Base-by-base conservation (phyloP, 2,888 invertebrate species). In the Agrotis clavis region DNA sequence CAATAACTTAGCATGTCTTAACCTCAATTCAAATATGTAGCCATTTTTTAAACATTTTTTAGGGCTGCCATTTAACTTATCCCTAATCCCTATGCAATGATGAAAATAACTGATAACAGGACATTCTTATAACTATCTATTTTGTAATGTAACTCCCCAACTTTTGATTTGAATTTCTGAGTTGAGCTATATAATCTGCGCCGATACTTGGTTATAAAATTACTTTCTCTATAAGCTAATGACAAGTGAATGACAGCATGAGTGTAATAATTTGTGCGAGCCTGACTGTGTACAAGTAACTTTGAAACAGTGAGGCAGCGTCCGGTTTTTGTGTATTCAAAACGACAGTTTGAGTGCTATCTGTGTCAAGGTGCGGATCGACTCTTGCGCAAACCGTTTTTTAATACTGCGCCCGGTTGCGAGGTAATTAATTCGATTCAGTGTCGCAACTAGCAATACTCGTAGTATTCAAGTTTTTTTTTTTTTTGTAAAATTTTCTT, bases 291-390 rank as follows among this genome's bases (percentile, higher is more conserved):
- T 71, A 83, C 80, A 84, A 83, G 84, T 85, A 84, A 87, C 82
- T 90, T 90, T 84, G 84, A 90, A 93, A 92, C 92, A 91, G 92
- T 92, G 90, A 93, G 92, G 92, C 92, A 91, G 94, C 94, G 95
- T 96, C 96, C 95, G 95, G 95, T 96, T 96, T 95, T 96, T 96
- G 95, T 95, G 94, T 95, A 95, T 95, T 95, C 95, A 96, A 94
- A 95, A 95, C 95, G 95, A 95, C 96, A 96, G 93, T 95, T 95
- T 92, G 91, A 91, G 92, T 90, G 88, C 90, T 93, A 96, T 94
- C 93, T 94, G 94, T 96, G 96, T 96, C 96, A 96, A 96, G 96
- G 96, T 96, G 90, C 93, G 93, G 94, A 96, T 96, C 95, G 95
- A 86, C 93, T 93, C 90, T 96, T 96, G 95, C 96, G 95, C 94